Base-by-base conservation (phyloP, 2,797 vertebrate genomes). In the Helostoma temminkii region DNA sequence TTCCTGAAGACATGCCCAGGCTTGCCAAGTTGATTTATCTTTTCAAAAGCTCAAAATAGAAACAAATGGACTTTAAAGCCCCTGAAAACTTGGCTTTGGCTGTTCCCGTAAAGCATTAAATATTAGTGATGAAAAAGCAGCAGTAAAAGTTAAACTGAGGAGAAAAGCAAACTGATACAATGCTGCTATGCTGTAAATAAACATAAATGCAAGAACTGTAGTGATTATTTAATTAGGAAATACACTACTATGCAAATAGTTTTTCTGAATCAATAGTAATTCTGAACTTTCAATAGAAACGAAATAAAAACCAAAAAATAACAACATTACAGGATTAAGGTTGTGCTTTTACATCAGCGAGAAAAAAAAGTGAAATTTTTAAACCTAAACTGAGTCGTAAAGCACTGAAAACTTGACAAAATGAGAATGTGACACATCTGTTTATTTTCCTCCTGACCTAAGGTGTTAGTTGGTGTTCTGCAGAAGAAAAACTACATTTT, bases 351-450 rank as follows among this genome's bases (percentile, higher is more conserved):
- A 28, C 15, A 36, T 53, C 15, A 32, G 47, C 8, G 19, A 41
- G 24, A 9, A 24, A 41, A 7, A 55, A 61, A 57, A 55, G 28
- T 58, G 12, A 26, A 42, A 30, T 6, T n/a, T 58, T 48, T 56
- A 1, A 16, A 6, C 46, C 25, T 28, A 46, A 63, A 64, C 47
- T 62, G 36, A 75, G 11, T 47, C 16, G 18, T 11, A 4, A 39
- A 41, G 21, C 0, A 1, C n/a, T 26, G 3, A 59, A 37, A 50
- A 48, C 47, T 45, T 22, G 39, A 36, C 42, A 48, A 24, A 71
- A 78, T 59, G 53, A 67, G 74, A 65, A 74, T 74, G 69, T 76
- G 69, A 65, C 2, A 3, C 2, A 0, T 22, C 6, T n/a, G 58
- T 34, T 34, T 50, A 45, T 66, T 26, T 26, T 32, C 12, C 9